phyloP scores from a whole-genome alignment of 2,113 vertebrate genomes.

The Vombatus ursinus region DNA sequence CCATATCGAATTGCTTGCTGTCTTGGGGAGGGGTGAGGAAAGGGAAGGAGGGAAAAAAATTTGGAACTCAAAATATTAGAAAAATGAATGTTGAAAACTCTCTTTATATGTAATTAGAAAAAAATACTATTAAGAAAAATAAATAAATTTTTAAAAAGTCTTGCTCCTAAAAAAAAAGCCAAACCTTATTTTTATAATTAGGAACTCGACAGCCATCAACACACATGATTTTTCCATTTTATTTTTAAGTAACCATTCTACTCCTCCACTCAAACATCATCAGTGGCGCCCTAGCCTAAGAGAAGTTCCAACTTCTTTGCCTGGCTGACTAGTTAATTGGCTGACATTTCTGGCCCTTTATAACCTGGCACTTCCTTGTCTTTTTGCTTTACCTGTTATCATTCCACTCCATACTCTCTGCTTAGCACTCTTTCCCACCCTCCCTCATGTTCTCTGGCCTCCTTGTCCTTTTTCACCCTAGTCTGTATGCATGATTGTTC shows the following conservation, averaged over 20 bases:
- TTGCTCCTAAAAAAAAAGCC: too few species aligned
- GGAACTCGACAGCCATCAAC: background rate
- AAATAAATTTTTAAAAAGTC: too few species aligned
- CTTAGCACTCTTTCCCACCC: background rate
- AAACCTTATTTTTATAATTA: background rate
- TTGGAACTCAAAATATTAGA: too few species aligned
- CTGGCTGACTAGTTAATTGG: background rate
- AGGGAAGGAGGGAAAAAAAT: too few species aligned
- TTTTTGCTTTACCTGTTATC: background rate
- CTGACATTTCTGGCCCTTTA: background rate
- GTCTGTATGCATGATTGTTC: background rate
- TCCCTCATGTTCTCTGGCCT: background rate
- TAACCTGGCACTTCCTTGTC: background rate
- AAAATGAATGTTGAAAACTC: too few species aligned
- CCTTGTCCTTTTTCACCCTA: background rate
- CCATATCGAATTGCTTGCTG: too few species aligned
- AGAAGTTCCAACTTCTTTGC: background rate
- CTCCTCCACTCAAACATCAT: background rate
- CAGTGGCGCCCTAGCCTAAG: background rate
- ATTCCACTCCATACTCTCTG: background rate
- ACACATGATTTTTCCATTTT: background rate
- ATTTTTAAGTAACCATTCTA: background rate
- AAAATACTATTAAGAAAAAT: too few species aligned
- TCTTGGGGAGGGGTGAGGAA: too few species aligned
- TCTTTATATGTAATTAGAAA: too few species aligned